Conservation (phyloP, 1,140 invertebrate genomes). For the Neuroterus valhalla region DNA sequence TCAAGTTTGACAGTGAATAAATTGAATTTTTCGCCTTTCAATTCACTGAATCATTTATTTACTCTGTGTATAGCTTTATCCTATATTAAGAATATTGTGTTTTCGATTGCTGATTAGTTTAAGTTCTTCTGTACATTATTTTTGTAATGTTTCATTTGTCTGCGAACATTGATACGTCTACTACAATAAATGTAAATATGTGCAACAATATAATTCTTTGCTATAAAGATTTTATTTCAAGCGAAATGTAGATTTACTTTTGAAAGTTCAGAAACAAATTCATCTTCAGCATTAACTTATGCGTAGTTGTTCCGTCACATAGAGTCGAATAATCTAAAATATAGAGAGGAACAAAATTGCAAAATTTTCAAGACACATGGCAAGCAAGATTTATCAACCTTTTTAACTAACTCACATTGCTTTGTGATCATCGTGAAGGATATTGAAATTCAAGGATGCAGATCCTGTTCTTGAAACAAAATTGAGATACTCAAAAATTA, state of each 20-base stretch:
- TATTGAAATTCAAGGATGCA: too few species aligned
- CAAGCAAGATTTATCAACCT: too few species aligned
- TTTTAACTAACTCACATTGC: too few species aligned
- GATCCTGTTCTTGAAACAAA: too few species aligned
- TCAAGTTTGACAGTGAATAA: too few species aligned
- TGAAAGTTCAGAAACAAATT: neutral
- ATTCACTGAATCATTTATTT: neutral
- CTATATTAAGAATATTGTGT: constrained; percentile 1
- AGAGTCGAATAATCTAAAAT: too few species aligned
- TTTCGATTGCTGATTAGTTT: constrained; percentile 17
- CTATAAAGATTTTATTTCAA: neutral
- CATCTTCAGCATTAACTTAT: neutral
- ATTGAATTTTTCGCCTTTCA: neutral
- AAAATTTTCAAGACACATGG: too few species aligned
- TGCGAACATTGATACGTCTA: constrained; percentile 1
- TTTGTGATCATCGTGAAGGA: too few species aligned
- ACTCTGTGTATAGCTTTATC: neutral
- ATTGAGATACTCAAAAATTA: neutral
- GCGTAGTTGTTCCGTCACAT: neutral
- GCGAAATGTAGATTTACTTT: neutral
- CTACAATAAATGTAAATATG: constrained; percentile 4
- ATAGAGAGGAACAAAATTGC: too few species aligned
- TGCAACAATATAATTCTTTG: neutral
- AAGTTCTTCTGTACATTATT: constrained; percentile 29
- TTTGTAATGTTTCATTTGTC: constrained; percentile 4